A percentile compares a stretch with the other conserved stretches of the same genome.
Conservation (phyloP, 23 tunicate species). For the Phallusia fumigata region DNA sequence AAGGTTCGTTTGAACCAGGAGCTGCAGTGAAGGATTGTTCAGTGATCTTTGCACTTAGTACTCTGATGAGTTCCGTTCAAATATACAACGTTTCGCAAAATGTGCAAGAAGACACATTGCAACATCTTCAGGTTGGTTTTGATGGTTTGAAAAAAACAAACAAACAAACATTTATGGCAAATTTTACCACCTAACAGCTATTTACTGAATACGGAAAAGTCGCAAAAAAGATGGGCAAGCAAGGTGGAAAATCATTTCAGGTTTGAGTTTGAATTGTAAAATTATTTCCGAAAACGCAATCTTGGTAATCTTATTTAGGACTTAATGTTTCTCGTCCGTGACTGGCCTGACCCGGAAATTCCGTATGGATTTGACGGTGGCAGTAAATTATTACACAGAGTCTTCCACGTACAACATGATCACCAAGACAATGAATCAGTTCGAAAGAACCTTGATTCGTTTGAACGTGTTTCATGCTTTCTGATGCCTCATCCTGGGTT, state of each 20-base stretch:
- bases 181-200: neutral
- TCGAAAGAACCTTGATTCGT: constrained; percentile 22
- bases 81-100: neutral
- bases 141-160: neutral
- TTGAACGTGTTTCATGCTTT: constrained; percentile 32
- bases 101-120: neutral
- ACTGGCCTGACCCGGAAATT: constrained; percentile 31
- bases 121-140: neutral
- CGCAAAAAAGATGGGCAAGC: neutral
- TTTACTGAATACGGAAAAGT: neutral
- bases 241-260: neutral
- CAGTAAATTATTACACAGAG: constrained; percentile 10
- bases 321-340: constrained; percentile 39
- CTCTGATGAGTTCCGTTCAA: constrained; percentile 5
- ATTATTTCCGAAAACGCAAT: neutral
- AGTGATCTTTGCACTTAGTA: constrained; percentile 34
- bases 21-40: constrained; percentile 26
- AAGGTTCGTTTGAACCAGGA: constrained; percentile 30
- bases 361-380: constrained; percentile 44
- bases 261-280: neutral
- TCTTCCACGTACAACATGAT: constrained; percentile 6
- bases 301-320: constrained; percentile 8
- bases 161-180: neutral
- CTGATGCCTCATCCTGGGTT: constrained; percentile 58
- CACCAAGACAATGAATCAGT: constrained; percentile 25